phyloP scores from a whole-genome alignment of 2,888 invertebrate species.

The Nomada hirtipes region DNA sequence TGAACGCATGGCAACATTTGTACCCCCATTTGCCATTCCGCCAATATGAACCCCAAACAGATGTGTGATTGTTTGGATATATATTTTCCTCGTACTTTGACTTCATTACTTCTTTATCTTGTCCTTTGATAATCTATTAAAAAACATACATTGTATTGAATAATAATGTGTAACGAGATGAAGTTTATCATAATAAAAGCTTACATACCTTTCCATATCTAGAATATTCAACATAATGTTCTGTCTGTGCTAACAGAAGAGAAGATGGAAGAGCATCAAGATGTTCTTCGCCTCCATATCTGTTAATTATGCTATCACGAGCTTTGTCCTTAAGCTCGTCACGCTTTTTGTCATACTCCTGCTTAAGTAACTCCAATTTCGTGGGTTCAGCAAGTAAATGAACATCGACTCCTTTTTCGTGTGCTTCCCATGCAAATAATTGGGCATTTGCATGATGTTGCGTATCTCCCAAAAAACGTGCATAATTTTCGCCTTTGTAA shows the following conservation, averaged over 20 bases:
- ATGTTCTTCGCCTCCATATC: constrained; percentile 31
- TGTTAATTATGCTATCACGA: too few relatives aligned
- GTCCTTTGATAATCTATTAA: constrained; percentile 88
- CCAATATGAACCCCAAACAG: constrained; percentile 99
- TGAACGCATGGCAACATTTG: constrained; percentile 96
- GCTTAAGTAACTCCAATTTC: too few relatives aligned
- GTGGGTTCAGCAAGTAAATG: too few relatives aligned
- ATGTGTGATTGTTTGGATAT: constrained; percentile 95
- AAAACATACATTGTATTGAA: constrained; percentile 11
- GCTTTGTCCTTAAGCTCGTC: too few relatives aligned
- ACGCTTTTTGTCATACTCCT: too few relatives aligned
- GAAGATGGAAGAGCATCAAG: constrained; percentile 94
- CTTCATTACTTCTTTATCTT: constrained; percentile 93
- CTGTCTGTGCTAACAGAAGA: constrained; percentile 96
- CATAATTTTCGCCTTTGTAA: constrained; percentile 98
- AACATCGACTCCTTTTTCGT: too few relatives aligned
- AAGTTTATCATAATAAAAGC: not conserved
- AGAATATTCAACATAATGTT: constrained; percentile 96
- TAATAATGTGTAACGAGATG: too few relatives aligned
- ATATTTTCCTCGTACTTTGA: constrained; percentile 98
- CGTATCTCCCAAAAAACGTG: constrained; percentile 84
- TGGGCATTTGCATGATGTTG: too few relatives aligned
- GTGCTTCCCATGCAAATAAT: too few relatives aligned
- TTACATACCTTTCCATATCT: constrained; percentile 92
- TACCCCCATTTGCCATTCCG: constrained; percentile 97